Evolutionary conservation across 2,113 vertebrate genomes (phyloP).

Genomic region (Sylvietta virens): DNA sequence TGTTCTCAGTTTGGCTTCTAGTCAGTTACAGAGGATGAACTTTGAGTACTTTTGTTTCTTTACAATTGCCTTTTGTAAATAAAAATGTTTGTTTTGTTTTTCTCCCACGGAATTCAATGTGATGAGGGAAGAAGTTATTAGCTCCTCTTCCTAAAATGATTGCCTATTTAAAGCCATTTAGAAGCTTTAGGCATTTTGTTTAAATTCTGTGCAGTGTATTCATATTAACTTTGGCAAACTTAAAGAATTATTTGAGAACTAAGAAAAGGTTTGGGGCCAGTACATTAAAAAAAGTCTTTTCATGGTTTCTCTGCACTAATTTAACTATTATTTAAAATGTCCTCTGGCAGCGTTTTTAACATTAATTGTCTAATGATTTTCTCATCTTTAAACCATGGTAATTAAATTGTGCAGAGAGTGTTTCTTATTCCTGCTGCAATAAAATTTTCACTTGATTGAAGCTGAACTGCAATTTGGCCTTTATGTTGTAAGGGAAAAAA

Average conservation of each 20-base stretch:
- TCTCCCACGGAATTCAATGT: background rate
- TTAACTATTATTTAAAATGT: constrained; percentile 7
- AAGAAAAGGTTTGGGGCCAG: background rate
- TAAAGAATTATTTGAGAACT: background rate
- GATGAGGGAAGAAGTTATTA: background rate
- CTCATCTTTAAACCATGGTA: background rate
- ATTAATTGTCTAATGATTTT: constrained; percentile 14
- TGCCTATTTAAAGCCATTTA: background rate
- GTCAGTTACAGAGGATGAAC: background rate
- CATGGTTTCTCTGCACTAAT: background rate
- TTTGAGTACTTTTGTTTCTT: background rate
- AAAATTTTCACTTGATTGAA: constrained; percentile 21
- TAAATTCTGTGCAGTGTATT: background rate
- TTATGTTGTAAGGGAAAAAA: background rate
- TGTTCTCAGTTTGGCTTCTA: background rate
- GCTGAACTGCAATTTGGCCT: constrained; percentile 2
- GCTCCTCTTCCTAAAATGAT: background rate
- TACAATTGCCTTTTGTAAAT: background rate
- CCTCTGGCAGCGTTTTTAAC: background rate
- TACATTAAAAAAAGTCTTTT: background rate
- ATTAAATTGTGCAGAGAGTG: constrained; percentile 3
- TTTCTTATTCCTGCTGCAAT: constrained; percentile 15
- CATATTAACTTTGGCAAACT: background rate
- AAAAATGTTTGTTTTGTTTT: background rate
- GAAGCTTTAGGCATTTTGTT: background rate